Evolutionary conservation across 37 sponge, comb jelly and placozoan species (phyloP), one percentile per base, ranked within the genome.

Genomic region (Cliona cf. orientalis): DNA sequence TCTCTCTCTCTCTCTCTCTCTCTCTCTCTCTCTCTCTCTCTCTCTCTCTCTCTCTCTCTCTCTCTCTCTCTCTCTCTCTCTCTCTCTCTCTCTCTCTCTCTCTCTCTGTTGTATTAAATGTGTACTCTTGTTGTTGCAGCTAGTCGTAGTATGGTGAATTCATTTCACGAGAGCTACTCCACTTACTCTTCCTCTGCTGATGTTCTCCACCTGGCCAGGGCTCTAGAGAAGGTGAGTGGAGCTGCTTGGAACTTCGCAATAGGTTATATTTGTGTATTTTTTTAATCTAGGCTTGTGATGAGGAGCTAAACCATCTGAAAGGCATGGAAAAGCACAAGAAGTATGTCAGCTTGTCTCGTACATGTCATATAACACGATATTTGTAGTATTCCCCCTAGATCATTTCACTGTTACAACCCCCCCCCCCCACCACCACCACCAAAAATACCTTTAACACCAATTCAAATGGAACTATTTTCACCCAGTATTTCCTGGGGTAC

Each of bases 171-270:
- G 33, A 32, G 42, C 0, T 58, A 71, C 46, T 71, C 70, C 38
- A 45, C 37, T 11, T 60, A 77, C 43, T 46, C 40, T n/a, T 46
- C 43, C 32, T 60, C 62, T 35, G 46, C 69, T 17, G 61, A 85
- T 17, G 38, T 58, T 25, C 53, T 85, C 46, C 71, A 77, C 5
- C 68, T 85, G 31, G 60, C 38, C 11, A 12, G 17, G 1, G 43
- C 78, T 31, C 62, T 85, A 11, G 70, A 85, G 63, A 25, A 85
- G 46, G 85, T 84, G 26, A 41, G 59, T 29, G 12, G 41, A 58
- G 3, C 9, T 56, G 22, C n/a, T 5, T 44, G 22, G 11, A 4
- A 9, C 43, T 43, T 31, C 21, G 9, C 38, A 36, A 68, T 37
- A 68, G 12, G 42, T 17, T 73, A 31, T 46, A 22, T 49, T 7